These are phyloP conservation scores for Drosophila fungiperda DNA, from an alignment of 2,888 invertebrate genomes.

Conservation along the genomic window DNA sequence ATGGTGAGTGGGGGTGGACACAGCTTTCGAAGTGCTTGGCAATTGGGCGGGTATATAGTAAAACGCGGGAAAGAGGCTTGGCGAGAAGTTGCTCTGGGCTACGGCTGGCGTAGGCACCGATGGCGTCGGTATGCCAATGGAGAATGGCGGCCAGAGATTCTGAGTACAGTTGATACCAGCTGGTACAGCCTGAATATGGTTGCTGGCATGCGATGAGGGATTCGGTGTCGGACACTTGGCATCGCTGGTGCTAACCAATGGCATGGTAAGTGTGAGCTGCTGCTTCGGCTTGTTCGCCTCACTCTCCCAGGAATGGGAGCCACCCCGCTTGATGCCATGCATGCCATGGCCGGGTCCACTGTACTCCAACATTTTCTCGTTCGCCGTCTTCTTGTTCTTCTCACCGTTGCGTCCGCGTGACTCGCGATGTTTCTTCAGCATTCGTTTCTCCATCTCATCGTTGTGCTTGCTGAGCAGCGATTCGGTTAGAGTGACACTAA, in stretches of 20 bases:
- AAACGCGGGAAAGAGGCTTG: conserved; percentile 86
- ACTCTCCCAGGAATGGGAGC: conserved; percentile 88
- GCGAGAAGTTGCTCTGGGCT: conserved; percentile 80
- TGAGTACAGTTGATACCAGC: conserved; percentile 58
- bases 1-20: not conserved
- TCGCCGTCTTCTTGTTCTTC: conserved; percentile 82
- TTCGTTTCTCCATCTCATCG: conserved; percentile 92
- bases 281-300: conserved; percentile 87
- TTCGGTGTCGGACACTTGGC: conserved; percentile 23
- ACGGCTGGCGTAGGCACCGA: conserved; percentile 58
- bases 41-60: conserved; percentile 86
- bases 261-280: conserved; percentile 68
- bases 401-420: conserved; percentile 86
- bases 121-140: conserved; percentile 85
- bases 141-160: conserved; percentile 88
- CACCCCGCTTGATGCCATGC: conserved; percentile 88
- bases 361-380: conserved; percentile 81
- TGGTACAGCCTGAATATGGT: conserved; percentile 36
- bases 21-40: conserved; percentile 15
- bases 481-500: conserved; percentile 87
- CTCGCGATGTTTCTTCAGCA: conserved; percentile 90
- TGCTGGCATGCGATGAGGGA: conserved; percentile 3
- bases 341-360: conserved; percentile 72
- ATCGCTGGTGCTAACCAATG: not conserved
- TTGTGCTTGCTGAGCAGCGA: conserved; percentile 90